phyloP scores from a whole-genome alignment of 2,797 vertebrate genomes.

The Hydrocynus forskahlii region DNA sequence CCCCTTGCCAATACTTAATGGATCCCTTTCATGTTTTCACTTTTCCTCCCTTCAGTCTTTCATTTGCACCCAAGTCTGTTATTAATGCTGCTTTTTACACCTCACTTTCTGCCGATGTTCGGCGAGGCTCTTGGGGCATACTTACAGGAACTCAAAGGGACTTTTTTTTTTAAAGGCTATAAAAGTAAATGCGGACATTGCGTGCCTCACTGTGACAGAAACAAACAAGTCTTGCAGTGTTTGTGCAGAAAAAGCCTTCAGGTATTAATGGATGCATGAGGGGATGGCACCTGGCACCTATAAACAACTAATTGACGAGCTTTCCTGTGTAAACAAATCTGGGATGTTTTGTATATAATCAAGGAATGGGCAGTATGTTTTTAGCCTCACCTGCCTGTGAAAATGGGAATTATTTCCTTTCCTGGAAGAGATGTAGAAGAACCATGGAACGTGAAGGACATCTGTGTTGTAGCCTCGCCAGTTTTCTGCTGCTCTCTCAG shows the following conservation, averaged over 20 bases:
- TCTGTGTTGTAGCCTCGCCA: neutral
- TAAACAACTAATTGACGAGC: constrained; percentile 66
- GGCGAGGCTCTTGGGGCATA: constrained; percentile 60
- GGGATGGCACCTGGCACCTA: constrained; percentile 55
- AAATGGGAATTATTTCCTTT: constrained; percentile 52
- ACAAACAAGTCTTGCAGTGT: constrained; percentile 67
- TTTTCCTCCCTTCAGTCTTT: constrained; percentile 65
- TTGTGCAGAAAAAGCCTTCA: constrained; percentile 61
- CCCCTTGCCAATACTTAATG: constrained; percentile 73
- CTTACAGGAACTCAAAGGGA: constrained; percentile 63
- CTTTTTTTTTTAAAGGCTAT: constrained; percentile 53
- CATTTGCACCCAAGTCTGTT: constrained; percentile 65
- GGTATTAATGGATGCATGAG: constrained; percentile 62
- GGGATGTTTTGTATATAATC: constrained; percentile 58
- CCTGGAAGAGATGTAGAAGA: constrained; percentile 42
- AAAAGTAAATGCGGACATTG: constrained; percentile 66
- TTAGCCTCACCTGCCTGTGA: constrained; percentile 51
- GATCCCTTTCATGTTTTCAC: constrained; percentile 73
- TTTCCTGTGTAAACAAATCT: constrained; percentile 64
- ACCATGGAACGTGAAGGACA: constrained; percentile 14
- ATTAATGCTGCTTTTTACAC: constrained; percentile 65
- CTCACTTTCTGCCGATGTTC: constrained; percentile 58
- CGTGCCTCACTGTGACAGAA: constrained; percentile 62
- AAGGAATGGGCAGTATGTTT: constrained; percentile 50
- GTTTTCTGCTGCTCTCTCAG: neutral